Evolutionary conservation across 2,888 invertebrate species (phyloP).

Genomic region (Lasioglossum morio): DNA sequence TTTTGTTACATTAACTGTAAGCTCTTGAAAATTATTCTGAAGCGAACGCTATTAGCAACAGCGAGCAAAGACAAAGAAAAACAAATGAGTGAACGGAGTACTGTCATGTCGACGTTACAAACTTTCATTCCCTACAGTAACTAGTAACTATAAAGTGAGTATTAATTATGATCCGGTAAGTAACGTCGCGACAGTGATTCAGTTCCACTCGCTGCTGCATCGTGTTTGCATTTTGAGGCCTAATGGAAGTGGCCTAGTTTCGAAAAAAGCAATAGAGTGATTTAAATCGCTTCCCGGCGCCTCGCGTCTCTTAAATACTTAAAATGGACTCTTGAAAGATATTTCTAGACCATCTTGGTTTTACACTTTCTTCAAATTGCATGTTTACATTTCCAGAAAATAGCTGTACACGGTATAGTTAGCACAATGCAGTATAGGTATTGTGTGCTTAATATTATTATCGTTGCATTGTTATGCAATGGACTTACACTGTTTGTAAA

Average conservation of each 20-base stretch:
- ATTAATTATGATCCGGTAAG: not conserved
- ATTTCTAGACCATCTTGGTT: not conserved
- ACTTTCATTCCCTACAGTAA: not conserved
- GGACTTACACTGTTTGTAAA: not conserved
- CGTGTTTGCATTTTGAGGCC: conserved; percentile 7
- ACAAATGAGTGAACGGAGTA: not conserved
- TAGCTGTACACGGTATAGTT: not conserved
- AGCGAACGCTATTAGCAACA: not conserved
- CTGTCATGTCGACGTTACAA: not conserved
- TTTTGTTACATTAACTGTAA: not conserved
- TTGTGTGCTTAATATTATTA: not conserved
- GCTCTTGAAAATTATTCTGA: not conserved
- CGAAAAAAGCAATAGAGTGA: not conserved
- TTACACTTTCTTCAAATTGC: not conserved
- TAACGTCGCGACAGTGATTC: not conserved
- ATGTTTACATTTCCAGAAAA: not conserved
- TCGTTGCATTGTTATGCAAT: not conserved
- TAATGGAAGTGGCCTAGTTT: not conserved
- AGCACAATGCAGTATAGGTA: not conserved
- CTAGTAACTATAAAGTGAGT: not conserved
- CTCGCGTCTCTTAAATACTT: not conserved
- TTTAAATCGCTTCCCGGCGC: not conserved
- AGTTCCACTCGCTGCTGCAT: not conserved
- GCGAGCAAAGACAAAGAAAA: not conserved
- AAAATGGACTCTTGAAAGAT: not conserved